phyloP scores from a whole-genome alignment of 1,140 invertebrate genomes.

The Neodiprion pinetum region DNA sequence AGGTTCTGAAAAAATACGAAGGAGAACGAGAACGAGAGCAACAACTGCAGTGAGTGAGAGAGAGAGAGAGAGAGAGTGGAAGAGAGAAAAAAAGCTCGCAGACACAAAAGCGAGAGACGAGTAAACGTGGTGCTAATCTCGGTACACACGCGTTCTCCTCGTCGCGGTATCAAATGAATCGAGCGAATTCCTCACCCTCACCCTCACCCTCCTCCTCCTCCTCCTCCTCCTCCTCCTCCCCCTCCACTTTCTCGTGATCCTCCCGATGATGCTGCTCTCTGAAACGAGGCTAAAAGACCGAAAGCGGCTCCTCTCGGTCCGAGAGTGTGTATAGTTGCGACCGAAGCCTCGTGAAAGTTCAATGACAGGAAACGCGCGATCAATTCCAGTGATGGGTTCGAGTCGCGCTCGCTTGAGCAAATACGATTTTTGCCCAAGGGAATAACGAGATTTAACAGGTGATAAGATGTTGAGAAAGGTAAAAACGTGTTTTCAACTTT shows the following conservation, averaged over 20 bases:
- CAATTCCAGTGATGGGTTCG: conserved; percentile 3
- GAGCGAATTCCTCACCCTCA: not conserved
- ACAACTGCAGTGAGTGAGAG: no score
- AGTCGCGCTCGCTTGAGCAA: not conserved
- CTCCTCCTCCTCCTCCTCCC: not conserved
- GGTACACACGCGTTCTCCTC: not conserved
- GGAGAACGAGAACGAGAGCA: no score
- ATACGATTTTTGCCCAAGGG: no score
- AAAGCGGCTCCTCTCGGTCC: not conserved
- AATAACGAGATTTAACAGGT: no score
- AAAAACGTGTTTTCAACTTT: no score
- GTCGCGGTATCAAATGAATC: not conserved
- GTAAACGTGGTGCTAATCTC: not conserved
- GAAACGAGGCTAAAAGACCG: conserved; percentile 6
- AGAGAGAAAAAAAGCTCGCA: no score
- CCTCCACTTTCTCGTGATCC: no score
- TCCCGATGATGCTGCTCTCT: not conserved
- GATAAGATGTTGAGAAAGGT: no score
- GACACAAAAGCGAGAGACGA: no score
- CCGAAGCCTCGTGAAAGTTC: not conserved
- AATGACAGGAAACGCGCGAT: conserved; percentile 7
- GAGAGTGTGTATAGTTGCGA: not conserved
- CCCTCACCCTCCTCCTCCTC: not conserved
- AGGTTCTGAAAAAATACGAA: no score
- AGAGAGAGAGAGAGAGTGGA: no score